These are phyloP conservation scores for Hyperoplus immaculatus DNA, from an alignment of 2,797 vertebrate genomes.

Conservation along the genomic window DNA sequence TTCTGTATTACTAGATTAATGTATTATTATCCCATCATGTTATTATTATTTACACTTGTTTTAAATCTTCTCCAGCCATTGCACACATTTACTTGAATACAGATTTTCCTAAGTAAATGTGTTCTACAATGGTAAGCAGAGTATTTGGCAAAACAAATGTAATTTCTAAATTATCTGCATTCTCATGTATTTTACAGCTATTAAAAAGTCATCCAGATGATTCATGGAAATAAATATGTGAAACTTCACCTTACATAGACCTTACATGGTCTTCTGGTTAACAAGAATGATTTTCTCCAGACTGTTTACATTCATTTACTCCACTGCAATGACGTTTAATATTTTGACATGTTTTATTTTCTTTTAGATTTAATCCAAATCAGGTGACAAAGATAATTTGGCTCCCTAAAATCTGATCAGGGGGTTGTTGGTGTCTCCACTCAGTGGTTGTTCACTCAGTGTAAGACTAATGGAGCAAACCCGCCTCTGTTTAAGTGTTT, in stretches of 20 bases:
- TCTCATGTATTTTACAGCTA: not conserved
- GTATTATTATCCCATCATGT: not conserved
- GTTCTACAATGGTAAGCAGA: not conserved
- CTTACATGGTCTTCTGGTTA: constrained; percentile 37
- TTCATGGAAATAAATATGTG: constrained; percentile 1
- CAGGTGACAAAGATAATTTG: constrained; percentile 59
- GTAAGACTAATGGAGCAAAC: constrained; percentile 49
- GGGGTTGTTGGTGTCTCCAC: constrained; percentile 38
- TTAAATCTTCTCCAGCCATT: not conserved
- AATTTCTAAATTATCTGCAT: constrained; percentile 15
- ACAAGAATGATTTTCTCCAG: constrained; percentile 41
- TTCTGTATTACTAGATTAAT: not conserved
- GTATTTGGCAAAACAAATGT: not conserved
- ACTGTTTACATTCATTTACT: constrained; percentile 37
- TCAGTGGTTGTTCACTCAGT: constrained; percentile 30
- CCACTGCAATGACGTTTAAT: constrained; percentile 8
- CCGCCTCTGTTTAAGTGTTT: constrained; percentile 73
- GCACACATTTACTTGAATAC: not conserved
- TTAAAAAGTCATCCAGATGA: constrained; percentile 17
- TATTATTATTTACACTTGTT: not conserved
- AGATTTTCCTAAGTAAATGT: not conserved
- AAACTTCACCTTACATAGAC: constrained; percentile 31
- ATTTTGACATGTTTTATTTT: constrained; percentile 24
- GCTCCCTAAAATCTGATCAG: constrained; percentile 38
- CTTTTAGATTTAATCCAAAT: constrained; percentile 44